Base-by-base conservation (phyloP, 2,888 invertebrate genomes). In the Hedya salicella region DNA sequence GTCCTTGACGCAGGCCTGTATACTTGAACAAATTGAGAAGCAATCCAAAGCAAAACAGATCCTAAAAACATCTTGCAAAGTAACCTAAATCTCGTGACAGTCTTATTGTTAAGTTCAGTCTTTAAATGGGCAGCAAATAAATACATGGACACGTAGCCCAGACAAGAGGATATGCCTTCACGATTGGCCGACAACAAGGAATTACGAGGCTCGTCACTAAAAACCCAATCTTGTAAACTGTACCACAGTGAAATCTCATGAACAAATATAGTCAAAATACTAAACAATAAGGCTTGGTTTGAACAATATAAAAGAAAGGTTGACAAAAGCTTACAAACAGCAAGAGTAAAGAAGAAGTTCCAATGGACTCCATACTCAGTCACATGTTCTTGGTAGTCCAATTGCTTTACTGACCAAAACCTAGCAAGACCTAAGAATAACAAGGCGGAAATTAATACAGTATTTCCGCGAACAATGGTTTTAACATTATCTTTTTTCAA, bases 331-430 rank as follows among this genome's bases (percentile, higher is more conserved):
- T 97, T 98, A 16, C 97, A 95, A 44, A 95, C 87, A 2, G 97
- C 98, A 64, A 99, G 88, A 0, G 98, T 99, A 72, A 98, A 95
- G 86, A 99, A 99, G 83, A 99, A 99, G 87, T 99, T 99, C 97
- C 99, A 98, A 85, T 99, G 99, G 0, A 96, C 94, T 0, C 99
- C 99, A 92, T 99, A 99, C 84, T 99, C 99, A 0, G 96, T 95
- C 0, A 96, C 94, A 83, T 98, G 97, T 76, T 96, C 96, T 65
- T 97, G 96, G 84, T 99, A 99, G 72, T 96, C 94, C 1, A 96
- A 87, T 46, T 94, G 82, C 75, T 94, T 94, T 0, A 95, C 82
- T 14, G 93, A 83, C 2, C 95, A 59, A 71, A 94, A 95, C 69
- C 97, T 93, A 0, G 88, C 89, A 1, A 94, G 68, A 0, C 97